Conservation (phyloP, 2,888 invertebrate species). For the Timandra comae region DNA sequence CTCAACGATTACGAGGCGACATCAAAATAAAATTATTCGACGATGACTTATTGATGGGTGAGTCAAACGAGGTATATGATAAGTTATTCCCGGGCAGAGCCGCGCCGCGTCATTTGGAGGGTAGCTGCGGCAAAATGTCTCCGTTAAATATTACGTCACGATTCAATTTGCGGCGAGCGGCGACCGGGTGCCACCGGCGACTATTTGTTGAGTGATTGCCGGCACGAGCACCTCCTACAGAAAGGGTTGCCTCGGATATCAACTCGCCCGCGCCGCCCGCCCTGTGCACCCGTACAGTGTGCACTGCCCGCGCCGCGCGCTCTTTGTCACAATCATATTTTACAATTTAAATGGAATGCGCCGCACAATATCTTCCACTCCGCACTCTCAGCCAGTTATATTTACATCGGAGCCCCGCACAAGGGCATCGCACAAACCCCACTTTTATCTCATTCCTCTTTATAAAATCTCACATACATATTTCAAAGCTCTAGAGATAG, state of each 20-base stretch:
- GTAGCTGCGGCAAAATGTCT: constrained; percentile 34
- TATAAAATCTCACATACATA: too few relatives aligned
- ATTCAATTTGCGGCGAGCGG: constrained; percentile 41
- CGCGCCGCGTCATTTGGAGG: constrained; percentile 38
- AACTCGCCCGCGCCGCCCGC: constrained; percentile 9
- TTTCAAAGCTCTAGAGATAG: too few relatives aligned
- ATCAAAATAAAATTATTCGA: constrained; percentile 43
- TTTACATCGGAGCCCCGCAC: too few relatives aligned
- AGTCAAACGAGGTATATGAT: constrained; percentile 48
- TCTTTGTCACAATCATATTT: background rate
- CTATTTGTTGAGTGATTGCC: constrained; percentile 23
- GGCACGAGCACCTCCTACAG: constrained; percentile 8
- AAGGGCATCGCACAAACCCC: too few relatives aligned
- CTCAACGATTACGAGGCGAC: constrained; percentile 28
- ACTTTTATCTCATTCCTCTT: too few relatives aligned
- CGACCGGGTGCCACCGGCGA: constrained; percentile 22
- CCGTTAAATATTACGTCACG: constrained; percentile 43
- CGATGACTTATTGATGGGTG: constrained; percentile 42
- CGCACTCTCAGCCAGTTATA: too few relatives aligned
- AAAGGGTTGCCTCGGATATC: constrained; percentile 13
- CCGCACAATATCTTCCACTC: background rate
- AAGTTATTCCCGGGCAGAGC: constrained; percentile 40
- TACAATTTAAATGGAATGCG: background rate
- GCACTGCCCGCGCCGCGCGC: background rate
- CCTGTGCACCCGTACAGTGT: background rate